Evolutionary conservation across 2,797 vertebrate species (phyloP), one percentile per base, ranked within the genome.

Genomic region (Lithobates sylvaticus): DNA sequence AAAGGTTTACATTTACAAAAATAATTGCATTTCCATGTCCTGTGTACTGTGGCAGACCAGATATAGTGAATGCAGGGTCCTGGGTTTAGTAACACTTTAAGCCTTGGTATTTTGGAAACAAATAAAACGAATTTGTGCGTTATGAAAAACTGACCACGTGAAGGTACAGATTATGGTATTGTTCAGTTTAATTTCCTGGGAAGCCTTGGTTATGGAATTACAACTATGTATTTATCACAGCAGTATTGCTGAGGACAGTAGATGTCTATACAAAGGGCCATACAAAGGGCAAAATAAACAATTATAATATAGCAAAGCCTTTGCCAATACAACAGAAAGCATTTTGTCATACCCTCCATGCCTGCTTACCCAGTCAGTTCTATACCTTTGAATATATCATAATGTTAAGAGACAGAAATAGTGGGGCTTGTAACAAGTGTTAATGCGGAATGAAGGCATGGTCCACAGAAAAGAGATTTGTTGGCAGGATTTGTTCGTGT

Each of bases 401-500:
- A 82, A 75, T 67, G 32, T 3, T 21, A 26, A 71, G 3, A 61
- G 76, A 32, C 6, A 6, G 32, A 12, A 84, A 78, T 75, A 76
- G 68, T 69, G 47, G 81, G 78, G 58, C 61, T 80, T 79, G 86
- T 83, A 87, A 87, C 89, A 90, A 90, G 82, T 76, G 90, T 88
- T 81, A 88, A 10, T 80, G 54, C 76, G 71, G 80, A 89, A 74
- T 84, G 76, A 88, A 92, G 88, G 85, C 88, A 54, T 80, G 76
- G 77, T 71, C 78, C 77, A n/a, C 6, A n/a, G 68, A 86, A 86
- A 87, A 81, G 86, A 32, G 76, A 88, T 89, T 84, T 79, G 69
- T 74, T 64, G 26, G 67, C 64, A 15, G 50, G 50, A 36, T 10
- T 84, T 87, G 77, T 23, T 88, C 84, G 89, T 86, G 68, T 84